Evolutionary conservation across 2,888 invertebrate genomes (phyloP).

Genomic region (Tipula unca): DNA sequence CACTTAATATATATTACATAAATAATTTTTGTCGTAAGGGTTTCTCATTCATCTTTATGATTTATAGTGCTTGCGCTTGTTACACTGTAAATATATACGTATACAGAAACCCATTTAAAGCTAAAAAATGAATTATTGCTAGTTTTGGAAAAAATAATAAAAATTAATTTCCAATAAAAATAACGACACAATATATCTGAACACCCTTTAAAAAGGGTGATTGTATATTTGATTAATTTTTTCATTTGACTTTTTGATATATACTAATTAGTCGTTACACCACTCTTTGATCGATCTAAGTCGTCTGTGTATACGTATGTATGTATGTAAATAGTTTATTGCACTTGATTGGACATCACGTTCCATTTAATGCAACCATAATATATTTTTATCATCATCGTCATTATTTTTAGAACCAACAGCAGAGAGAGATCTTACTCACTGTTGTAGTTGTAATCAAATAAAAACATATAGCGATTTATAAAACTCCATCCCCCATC

Average conservation of each 20-base stretch:
- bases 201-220: background rate
- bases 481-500: background rate
- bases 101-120: background rate
- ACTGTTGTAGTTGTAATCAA: background rate
- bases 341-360: background rate
- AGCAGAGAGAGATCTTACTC: background rate
- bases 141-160: background rate
- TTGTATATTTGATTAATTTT: background rate
- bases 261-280: background rate
- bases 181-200: background rate
- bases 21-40: background rate
- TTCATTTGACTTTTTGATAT: background rate
- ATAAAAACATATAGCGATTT: background rate
- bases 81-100: background rate
- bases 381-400: background rate
- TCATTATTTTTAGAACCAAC: background rate
- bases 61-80: background rate
- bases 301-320: no score
- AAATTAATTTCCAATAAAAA: slow-evolving; percentile 14
- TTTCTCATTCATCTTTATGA: background rate
- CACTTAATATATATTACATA: background rate
- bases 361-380: background rate
- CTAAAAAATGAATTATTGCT: background rate
- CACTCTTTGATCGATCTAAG: no score
- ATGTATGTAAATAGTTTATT: no score